Percentiles rank a stretch among this genome's conserved stretches.
These are phyloP conservation scores for Euclidia mi DNA, from an alignment of 2,888 invertebrate species.

Conservation along the genomic window DNA sequence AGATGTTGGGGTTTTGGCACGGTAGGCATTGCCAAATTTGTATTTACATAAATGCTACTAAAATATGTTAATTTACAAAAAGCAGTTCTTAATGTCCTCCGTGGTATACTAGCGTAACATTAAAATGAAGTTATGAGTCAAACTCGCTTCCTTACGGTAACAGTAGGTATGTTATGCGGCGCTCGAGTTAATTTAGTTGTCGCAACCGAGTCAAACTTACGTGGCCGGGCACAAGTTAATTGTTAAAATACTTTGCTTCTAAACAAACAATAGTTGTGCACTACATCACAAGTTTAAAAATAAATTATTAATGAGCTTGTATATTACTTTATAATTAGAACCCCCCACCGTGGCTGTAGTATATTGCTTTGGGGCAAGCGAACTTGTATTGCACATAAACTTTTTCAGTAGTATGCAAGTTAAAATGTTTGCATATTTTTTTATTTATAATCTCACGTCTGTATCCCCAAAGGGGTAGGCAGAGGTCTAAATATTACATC, in stretches of 20 bases:
- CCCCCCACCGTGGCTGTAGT: too few relatives aligned
- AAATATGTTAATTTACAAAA: slow-evolving; percentile 18
- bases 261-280: not conserved
- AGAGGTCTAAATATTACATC: too few relatives aligned
- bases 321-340: too few relatives aligned
- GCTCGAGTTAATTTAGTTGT: slow-evolving; percentile 15
- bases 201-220: slow-evolving; percentile 7
- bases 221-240: slow-evolving; percentile 8
- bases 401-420: too few relatives aligned
- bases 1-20: too few relatives aligned
- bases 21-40: slow-evolving; percentile 12
- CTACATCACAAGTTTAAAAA: too few relatives aligned
- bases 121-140: slow-evolving; percentile 18
- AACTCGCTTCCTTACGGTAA: slow-evolving; percentile 17
- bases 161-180: slow-evolving; percentile 20
- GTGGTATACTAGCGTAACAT: slow-evolving; percentile 15
- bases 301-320: too few relatives aligned
- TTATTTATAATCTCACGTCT: too few relatives aligned
- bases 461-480: too few relatives aligned
- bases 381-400: too few relatives aligned
- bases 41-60: slow-evolving; percentile 3
- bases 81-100: slow-evolving; percentile 8
- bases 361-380: too few relatives aligned
- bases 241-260: slow-evolving; percentile 11
- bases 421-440: too few relatives aligned